Evolutionary conservation across 2,113 vertebrate genomes (phyloP).

Genomic region (Corythornis madagascariensis): DNA sequence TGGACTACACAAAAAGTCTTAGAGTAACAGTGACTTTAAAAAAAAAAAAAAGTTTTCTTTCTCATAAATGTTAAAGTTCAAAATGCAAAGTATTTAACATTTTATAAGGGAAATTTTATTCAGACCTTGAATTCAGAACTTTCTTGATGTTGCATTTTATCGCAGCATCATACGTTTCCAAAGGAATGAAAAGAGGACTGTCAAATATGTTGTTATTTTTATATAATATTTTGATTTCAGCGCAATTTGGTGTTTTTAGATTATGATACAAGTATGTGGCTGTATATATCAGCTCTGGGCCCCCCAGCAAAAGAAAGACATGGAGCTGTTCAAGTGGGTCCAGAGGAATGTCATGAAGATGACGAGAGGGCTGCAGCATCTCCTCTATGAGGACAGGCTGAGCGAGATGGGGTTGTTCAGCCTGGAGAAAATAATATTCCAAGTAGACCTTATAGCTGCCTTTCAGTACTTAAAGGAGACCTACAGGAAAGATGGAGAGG

Average conservation of each 20-base stretch:
- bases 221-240: background rate
- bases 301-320: background rate
- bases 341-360: background rate
- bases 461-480: background rate
- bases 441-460: background rate
- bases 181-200: background rate
- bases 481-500: background rate
- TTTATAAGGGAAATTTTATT: background rate
- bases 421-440: background rate
- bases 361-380: background rate
- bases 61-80: background rate
- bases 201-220: background rate
- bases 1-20: background rate
- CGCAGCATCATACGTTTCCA: rapidly evolving
- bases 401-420: background rate
- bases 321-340: background rate
- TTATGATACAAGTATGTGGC: background rate
- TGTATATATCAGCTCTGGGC: background rate
- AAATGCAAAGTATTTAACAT: background rate
- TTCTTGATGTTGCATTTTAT: background rate
- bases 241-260: background rate
- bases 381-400: background rate
- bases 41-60: background rate
- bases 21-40: background rate
- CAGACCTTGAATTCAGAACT: background rate